Conservation (phyloP, 2,888 invertebrate species). For the Furcula furcula region DNA sequence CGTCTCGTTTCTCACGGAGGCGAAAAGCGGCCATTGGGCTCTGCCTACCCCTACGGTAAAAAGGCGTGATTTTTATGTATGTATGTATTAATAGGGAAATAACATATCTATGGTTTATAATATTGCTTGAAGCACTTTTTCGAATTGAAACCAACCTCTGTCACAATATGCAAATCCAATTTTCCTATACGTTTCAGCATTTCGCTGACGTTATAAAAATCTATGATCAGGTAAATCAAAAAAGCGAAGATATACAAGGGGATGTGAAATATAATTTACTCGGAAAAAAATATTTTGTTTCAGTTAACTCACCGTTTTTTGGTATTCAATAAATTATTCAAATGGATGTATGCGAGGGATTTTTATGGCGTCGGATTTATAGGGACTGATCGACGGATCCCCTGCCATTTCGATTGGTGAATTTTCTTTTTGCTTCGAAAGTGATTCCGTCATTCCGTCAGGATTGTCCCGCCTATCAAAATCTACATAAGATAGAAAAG, state of each 20-base stretch:
- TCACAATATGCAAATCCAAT: conserved; percentile 45
- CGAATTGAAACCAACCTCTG: conserved; percentile 21
- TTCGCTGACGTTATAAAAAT: conserved; percentile 38
- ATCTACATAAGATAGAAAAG: no score
- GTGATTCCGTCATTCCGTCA: no score
- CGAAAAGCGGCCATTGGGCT: no score
- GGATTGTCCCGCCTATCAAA: no score
- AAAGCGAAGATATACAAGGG: conserved; percentile 13
- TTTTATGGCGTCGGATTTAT: conserved; percentile 15
- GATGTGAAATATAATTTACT: conserved; percentile 30
- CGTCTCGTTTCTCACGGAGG: no score
- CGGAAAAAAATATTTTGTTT: conserved; percentile 19
- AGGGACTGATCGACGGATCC: conserved; percentile 22
- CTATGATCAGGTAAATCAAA: conserved; percentile 46
- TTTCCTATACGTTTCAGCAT: conserved; percentile 34
- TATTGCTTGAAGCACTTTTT: no score
- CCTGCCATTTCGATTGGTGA: conserved; percentile 9
- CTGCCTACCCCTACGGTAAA: no score
- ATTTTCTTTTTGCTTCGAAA: conserved; percentile 3
- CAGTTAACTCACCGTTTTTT: conserved; percentile 15
- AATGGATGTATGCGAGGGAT: conserved; percentile 18
- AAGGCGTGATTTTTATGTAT: no score
- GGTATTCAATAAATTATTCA: conserved; percentile 35
- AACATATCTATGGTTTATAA: no score
- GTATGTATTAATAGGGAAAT: no score